Base-by-base conservation (phyloP, 1,140 invertebrate species). In the Coboldia fuscipes region DNA sequence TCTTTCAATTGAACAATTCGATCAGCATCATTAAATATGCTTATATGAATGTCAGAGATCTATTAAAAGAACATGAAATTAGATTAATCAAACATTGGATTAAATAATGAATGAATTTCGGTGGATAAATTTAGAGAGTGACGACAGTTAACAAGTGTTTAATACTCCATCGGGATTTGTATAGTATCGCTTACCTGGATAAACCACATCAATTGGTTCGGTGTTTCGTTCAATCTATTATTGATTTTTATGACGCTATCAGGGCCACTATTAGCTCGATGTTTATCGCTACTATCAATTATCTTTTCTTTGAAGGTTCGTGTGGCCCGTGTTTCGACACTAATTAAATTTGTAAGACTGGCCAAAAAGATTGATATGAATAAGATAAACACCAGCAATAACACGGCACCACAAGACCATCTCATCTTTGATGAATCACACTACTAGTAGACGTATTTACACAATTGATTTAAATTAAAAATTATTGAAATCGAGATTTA, bases 11-110 rank as follows among this genome's bases (percentile, higher is more conserved):
- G 72, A 15, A 64, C 64, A 47, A 78, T 74, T 51, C 86, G 66
- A 17, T 60, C 61, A 24, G 59, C 59, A 51, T 88, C 84, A 49
- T 69, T 63, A 56, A 82, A 89, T 50, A 80, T 70, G 51, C 84
- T 90, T 35, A 93, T 70, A 54, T 93, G 86, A 34, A 90, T 68
- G 57, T 93, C 86, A 34, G 79, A 78, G 45, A 86, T 75, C 79
- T 85, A 48, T 38, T 66, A 56, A 37, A 37, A 45, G 48, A 37
- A 39, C 27, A 16, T n/a, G 8, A 34, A n/a, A 26, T 34, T 34
- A 35, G 3, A 19, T 21, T 4, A 28, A 36, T 9, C 22, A 3
- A 32, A 16, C 2, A n/a, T 14, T 28, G 13, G 31, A n/a, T 3
- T 21, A 23, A 23, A 23, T 24, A 14, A 30, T 30, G 12, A 34